Percentiles rank a stretch among this genome's conserved stretches.
phyloP scores from a whole-genome alignment of 2,797 vertebrate genomes.

The Diglossa cyanea region DNA sequence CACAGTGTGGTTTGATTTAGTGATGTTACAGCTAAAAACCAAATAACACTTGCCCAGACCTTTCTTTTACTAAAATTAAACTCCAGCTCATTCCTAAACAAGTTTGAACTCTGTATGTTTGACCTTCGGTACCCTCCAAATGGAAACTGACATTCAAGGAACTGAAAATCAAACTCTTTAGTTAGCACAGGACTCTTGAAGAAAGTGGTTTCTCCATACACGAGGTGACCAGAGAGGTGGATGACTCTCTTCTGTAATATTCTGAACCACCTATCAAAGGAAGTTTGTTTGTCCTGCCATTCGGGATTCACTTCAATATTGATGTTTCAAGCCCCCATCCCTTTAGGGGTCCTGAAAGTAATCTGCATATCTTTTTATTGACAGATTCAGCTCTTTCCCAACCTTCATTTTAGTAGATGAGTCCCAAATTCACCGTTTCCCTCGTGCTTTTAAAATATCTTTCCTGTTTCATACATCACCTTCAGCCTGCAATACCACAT shows the following conservation, averaged over 20 bases:
- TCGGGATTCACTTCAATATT: not conserved
- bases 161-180: not conserved
- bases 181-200: not conserved
- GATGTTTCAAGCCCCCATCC: not conserved
- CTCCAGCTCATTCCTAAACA: not conserved
- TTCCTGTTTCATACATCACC: not conserved
- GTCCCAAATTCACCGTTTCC: not conserved
- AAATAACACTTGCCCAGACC: not conserved
- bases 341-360: not conserved
- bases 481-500: not conserved
- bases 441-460: not conserved
- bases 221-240: not conserved
- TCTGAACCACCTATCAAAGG: not conserved
- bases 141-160: not conserved
- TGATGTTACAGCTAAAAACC: not conserved
- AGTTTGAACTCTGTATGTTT: not conserved
- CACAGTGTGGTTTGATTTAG: not conserved
- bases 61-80: not conserved
- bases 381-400: not conserved
- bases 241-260: not conserved
- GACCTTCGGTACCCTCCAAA: not conserved
- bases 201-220: not conserved
- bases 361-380: not conserved
- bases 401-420: not conserved
- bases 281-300: not conserved